Percentiles rank a stretch among this genome's conserved stretches.
These are phyloP conservation scores for Natrix natrix DNA, from an alignment of 2,797 vertebrate species.

Conservation along the genomic window DNA sequence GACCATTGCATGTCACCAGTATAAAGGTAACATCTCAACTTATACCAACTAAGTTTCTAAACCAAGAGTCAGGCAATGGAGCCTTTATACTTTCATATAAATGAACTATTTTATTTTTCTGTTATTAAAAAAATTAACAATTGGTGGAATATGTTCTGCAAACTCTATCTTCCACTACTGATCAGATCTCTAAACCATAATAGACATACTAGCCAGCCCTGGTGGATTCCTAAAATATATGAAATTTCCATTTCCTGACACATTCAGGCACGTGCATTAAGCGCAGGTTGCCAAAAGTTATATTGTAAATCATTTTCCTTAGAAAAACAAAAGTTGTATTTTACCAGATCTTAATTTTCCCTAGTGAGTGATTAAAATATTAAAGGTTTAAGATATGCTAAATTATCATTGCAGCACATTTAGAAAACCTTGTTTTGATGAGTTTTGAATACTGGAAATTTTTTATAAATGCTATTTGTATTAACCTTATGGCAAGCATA, in stretches of 20 bases:
- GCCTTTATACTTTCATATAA: neutral
- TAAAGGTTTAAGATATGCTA: constrained; percentile 28
- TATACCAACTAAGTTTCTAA: neutral
- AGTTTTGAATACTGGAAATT: constrained; percentile 10
- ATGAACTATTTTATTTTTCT: neutral
- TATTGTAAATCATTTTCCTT: neutral
- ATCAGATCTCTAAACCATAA: neutral
- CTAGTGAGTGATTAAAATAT: constrained; percentile 14
- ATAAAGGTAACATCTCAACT: neutral
- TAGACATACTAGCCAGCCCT: neutral
- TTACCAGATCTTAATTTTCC: neutral
- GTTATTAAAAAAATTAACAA: neutral
- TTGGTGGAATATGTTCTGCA: neutral
- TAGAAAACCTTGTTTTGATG: neutral
- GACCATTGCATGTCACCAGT: neutral
- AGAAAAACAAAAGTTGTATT: constrained; percentile 7
- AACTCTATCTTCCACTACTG: neutral
- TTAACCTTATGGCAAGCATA: neutral
- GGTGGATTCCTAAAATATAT: neutral
- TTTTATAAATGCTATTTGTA: neutral
- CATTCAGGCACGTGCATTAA: neutral
- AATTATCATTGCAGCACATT: constrained; percentile 22
- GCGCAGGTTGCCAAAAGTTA: constrained; percentile 11
- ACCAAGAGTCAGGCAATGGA: neutral
- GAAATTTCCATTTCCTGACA: neutral